phyloP scores from a whole-genome alignment of 1,140 invertebrate genomes.

The Rhagoletis zephyria region DNA sequence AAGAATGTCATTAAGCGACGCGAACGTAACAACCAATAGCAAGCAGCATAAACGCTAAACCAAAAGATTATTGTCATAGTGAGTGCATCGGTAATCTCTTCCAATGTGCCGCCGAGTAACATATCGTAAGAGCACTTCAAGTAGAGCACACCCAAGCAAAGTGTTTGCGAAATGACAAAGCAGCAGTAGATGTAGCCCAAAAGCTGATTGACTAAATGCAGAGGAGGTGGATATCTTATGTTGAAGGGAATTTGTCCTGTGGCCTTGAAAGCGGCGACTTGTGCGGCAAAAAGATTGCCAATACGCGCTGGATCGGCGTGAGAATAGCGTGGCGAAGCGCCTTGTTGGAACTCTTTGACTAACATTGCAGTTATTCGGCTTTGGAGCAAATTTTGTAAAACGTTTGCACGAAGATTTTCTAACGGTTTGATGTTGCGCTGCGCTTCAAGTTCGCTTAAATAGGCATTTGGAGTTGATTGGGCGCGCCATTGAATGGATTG shows the following conservation, averaged over 20 bases:
- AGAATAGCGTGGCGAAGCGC: neutral
- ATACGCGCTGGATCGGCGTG: neutral
- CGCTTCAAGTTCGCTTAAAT: too few relatives aligned
- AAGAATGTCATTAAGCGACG: slow-evolving; percentile 58
- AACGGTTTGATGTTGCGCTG: too few relatives aligned
- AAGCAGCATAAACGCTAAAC: slow-evolving; percentile 63
- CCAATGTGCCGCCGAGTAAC: slow-evolving; percentile 63
- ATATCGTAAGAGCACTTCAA: slow-evolving; percentile 65
- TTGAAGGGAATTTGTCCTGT: neutral
- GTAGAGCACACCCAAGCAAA: slow-evolving; percentile 64
- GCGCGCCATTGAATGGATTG: neutral
- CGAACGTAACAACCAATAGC: slow-evolving; percentile 64
- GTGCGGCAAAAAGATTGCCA: neutral
- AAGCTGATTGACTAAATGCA: neutral
- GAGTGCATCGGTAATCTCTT: slow-evolving; percentile 66
- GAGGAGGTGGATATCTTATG: neutral
- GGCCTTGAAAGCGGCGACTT: neutral
- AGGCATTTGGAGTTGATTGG: too few relatives aligned
- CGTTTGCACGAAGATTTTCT: too few relatives aligned
- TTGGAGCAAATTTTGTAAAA: neutral
- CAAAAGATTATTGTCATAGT: slow-evolving; percentile 69
- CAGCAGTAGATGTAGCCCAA: slow-evolving; percentile 55
- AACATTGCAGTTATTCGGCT: neutral
- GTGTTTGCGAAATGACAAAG: slow-evolving; percentile 58
- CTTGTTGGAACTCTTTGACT: too few relatives aligned